Conservation (phyloP, 2,888 invertebrate genomes). For the Electrophaes corylata region DNA sequence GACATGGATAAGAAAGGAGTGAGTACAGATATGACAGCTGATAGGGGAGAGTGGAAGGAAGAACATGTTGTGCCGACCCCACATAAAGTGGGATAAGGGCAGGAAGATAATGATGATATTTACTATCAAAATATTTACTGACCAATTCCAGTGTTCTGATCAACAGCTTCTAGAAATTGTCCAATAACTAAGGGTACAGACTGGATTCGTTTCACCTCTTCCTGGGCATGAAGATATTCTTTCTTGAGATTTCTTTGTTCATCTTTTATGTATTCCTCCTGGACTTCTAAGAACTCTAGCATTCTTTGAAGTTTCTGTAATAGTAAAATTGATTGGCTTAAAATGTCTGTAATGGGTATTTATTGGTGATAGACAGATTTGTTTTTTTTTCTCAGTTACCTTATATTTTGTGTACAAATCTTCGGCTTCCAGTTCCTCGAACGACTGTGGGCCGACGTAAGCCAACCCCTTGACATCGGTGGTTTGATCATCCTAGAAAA, state of each 20-base stretch:
- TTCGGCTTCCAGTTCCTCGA: slow-evolving; percentile 94
- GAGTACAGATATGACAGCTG: no score
- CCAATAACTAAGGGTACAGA: slow-evolving; percentile 99
- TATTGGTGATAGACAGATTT: no score
- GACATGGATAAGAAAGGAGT: no score
- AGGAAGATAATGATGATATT: no score
- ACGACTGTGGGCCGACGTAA: slow-evolving; percentile 87
- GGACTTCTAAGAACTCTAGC: slow-evolving; percentile 98
- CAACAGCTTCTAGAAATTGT: slow-evolving; percentile 99
- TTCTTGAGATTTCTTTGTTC: slow-evolving; percentile 99
- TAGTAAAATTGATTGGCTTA: neutral
- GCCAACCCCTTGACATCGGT: slow-evolving; percentile 86
- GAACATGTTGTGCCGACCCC: no score
- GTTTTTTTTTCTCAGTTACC: slow-evolving; percentile 73
- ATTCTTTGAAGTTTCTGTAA: slow-evolving; percentile 96
- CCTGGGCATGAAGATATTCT: slow-evolving; percentile 99
- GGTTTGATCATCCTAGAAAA: slow-evolving; percentile 85
- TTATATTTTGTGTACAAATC: slow-evolving; percentile 98
- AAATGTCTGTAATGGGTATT: no score
- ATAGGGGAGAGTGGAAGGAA: no score
- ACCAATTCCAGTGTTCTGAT: slow-evolving; percentile 98
- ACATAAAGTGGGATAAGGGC: no score
- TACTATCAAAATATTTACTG: slow-evolving; percentile 14
- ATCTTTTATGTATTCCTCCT: slow-evolving; percentile 99
- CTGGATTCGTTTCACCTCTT: slow-evolving; percentile 99